Evolutionary conservation across 2,797 vertebrate species (phyloP), one percentile per base, ranked within the genome.

Genomic region (Muscicapa comitata): DNA sequence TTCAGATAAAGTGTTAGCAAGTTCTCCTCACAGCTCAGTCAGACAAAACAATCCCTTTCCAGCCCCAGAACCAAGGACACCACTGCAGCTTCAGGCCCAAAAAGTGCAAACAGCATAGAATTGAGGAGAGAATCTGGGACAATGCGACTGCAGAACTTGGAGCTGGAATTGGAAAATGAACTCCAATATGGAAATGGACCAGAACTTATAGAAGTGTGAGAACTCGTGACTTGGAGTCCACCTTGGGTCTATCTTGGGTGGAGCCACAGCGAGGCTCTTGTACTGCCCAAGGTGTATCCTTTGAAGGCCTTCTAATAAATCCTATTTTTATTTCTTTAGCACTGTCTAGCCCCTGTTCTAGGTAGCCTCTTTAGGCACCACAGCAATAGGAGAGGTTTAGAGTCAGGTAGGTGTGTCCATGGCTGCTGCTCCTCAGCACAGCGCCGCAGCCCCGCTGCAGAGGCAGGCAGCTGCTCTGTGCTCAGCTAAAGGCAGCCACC

Each of bases 341-440:
- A 16, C 33, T 57, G 33, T 25, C 55, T 25, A 25, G 23, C 33
- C 55, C 17, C 15, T 57, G 23, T 11, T 35, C 23, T 11, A 11
- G 23, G 23, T 6, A 17, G 33, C 23, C 55, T 35, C 33, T 25
- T 23, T 11, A 17, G 33, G 55, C 55, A 35, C 24, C 55, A 17
- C 7, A 43, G 35, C 16, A 65, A 3, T 6, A 33, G 8, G 35
- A 5, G 3, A 45, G 38, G 26, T 16, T 55, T 12, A 17, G 59
- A 24, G 25, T 29, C n/a, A 8, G 40, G 17, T 8, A 6, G 17
- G 19, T 0, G 12, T 33, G 8, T 0, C 5, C 8, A 0, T 0
- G 12, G 66, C 54, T 68, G n/a, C 15, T 25, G 40, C 38, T 35
- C 13, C 71, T 37, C 53, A n/a, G 42, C 0, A 4, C 3, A 26